Evolutionary conservation across 2,113 vertebrate species (phyloP), one percentile per base, ranked within the genome.

Genomic region (Nothobranchius furzeri): DNA sequence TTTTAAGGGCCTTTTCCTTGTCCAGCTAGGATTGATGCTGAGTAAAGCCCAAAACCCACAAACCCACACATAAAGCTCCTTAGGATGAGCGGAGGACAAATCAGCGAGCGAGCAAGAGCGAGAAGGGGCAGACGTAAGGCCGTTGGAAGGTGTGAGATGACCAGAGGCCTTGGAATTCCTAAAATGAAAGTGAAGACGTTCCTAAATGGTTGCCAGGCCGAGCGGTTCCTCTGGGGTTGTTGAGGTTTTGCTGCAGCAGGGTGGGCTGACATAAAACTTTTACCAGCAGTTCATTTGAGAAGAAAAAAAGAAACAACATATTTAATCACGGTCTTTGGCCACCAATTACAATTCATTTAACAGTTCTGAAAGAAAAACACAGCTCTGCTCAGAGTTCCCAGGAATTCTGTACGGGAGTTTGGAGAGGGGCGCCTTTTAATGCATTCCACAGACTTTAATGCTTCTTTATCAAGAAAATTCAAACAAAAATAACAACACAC

Each of bases 1-100:
- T 89, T 88, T 85, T 78, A 87, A 76, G 69, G 20, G 77, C 80
- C 81, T 86, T 88, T 86, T 35, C 61, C 75, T 88, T 79, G 82
- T 84, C 78, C 68, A 2, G 84, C 63, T 62, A 74, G 80, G 83
- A 88, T 83, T 85, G 83, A 76, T 76, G 84, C 78, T 64, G 73
- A 71, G 80, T 68, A 86, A 89, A 85, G 76, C 66, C 70, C 62
- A 78, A 85, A 85, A 82, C 60, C 76, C 70, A 62, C 78, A 83
- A 79, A 84, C 78, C 78, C 58, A 2, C 72, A 74, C 57, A 82
- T 81, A 80, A 90, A 77, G 69, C 78, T 73, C 50, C 42, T 57
- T 30, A 60, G 70, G 76, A 73, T 81, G 81, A 57, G 69, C 36
- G 69, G 57, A 87, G 84, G 84, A 83, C 75, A 81, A n/a, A 57